Conservation (phyloP, 2,888 invertebrate species). For the Cetonia aurata region DNA sequence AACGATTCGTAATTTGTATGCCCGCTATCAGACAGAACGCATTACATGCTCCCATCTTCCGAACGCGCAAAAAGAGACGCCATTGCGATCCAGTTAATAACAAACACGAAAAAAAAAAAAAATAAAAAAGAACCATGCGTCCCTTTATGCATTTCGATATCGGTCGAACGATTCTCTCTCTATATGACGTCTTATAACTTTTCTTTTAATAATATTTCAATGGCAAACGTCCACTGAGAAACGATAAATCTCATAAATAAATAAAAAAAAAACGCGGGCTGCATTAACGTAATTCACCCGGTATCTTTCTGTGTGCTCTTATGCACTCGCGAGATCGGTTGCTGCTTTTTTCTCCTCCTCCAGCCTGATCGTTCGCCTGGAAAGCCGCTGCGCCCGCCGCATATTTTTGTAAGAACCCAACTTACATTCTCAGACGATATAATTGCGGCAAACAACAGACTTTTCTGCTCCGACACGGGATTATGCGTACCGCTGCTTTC, state of each 20-base stretch:
- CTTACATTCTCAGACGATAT: slow-evolving; percentile 53
- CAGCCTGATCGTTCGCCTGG: slow-evolving; percentile 23
- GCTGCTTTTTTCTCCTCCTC: slow-evolving; percentile 14
- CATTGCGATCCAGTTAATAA: background rate
- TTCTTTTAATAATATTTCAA: slow-evolving; percentile 34
- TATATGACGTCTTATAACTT: background rate
- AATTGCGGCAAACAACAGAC: slow-evolving; percentile 45
- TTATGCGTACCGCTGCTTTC: slow-evolving; percentile 3
- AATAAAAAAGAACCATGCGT: no score
- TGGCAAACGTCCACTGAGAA: slow-evolving; percentile 35
- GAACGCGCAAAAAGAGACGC: background rate
- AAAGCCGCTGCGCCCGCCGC: slow-evolving; percentile 42
- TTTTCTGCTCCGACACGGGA: slow-evolving; percentile 21
- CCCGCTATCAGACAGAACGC: background rate
- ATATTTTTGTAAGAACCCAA: slow-evolving; percentile 48
- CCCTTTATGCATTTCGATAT: slow-evolving; percentile 13
- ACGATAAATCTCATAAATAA: slow-evolving; percentile 37
- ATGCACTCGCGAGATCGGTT: slow-evolving; percentile 23
- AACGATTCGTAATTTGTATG: background rate
- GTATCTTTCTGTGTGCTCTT: slow-evolving; percentile 16
- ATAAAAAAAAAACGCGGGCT: slow-evolving; percentile 11
- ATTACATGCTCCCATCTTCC: no score
- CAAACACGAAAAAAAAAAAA: background rate
- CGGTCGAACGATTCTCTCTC: background rate
- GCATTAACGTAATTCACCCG: slow-evolving; percentile 30